Conservation (phyloP, 2,113 vertebrate species). For the Diadophis punctatus region DNA sequence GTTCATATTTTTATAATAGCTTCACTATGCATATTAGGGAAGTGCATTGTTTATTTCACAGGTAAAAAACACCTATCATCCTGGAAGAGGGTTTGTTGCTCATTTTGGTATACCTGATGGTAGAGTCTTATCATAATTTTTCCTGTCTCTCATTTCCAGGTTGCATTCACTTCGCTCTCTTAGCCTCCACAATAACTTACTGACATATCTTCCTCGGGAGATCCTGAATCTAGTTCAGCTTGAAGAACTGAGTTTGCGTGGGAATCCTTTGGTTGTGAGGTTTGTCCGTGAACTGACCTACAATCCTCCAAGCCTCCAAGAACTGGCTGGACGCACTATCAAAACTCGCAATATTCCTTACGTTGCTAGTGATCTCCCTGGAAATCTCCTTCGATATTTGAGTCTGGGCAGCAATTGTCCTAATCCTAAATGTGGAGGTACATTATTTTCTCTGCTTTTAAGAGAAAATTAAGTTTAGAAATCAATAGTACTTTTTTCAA, state of each 20-base stretch:
- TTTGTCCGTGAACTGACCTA: slow-evolving; percentile 77
- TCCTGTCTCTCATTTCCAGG: slow-evolving; percentile 61
- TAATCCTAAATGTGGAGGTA: slow-evolving; percentile 91
- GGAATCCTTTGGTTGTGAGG: slow-evolving; percentile 90
- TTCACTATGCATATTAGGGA: not conserved
- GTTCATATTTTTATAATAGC: not conserved
- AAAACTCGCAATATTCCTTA: slow-evolving; percentile 68
- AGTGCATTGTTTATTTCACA: not conserved
- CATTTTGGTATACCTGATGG: not conserved
- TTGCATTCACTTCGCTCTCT: slow-evolving; percentile 91
- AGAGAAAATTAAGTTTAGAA: not conserved
- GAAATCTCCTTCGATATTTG: slow-evolving; percentile 79
- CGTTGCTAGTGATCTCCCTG: slow-evolving; percentile 74
- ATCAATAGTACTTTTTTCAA: slow-evolving; percentile 11
- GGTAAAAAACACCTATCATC: not conserved
- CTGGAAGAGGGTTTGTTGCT: not conserved
- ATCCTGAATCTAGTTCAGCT: slow-evolving; percentile 88
- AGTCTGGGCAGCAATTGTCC: slow-evolving; percentile 89
- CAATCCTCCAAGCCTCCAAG: slow-evolving; percentile 73
- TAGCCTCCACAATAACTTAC: slow-evolving; percentile 95
- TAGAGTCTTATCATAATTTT: not conserved
- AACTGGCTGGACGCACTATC: slow-evolving; percentile 73
- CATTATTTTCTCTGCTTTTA: slow-evolving; percentile 20
- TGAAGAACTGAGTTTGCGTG: slow-evolving; percentile 89
- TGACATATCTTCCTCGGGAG: slow-evolving; percentile 94